Conservation (phyloP, 2,113 vertebrate genomes). For the Piaya cayana region DNA sequence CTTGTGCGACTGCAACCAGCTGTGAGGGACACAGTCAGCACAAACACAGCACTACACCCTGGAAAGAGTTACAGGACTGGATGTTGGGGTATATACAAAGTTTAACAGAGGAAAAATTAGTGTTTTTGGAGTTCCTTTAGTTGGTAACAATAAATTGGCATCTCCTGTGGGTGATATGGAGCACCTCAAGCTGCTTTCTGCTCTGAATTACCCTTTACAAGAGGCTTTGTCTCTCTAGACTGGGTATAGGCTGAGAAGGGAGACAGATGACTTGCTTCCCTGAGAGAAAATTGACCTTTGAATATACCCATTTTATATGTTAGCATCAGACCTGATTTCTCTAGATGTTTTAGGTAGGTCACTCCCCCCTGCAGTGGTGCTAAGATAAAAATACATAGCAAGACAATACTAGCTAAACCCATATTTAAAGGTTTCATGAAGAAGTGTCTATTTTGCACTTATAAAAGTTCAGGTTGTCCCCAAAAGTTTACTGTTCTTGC, state of each 20-base stretch:
- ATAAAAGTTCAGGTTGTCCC: background rate
- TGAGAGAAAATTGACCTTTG: background rate
- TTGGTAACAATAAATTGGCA: background rate
- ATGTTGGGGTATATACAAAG: background rate
- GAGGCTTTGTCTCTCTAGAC: background rate
- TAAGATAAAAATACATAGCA: conserved; percentile 29
- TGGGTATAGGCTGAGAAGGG: background rate
- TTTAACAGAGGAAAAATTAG: background rate
- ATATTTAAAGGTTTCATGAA: background rate
- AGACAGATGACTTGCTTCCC: background rate
- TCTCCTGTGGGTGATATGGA: background rate
- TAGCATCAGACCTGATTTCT: background rate
- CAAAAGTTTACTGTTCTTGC: background rate
- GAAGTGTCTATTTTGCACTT: background rate
- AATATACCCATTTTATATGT: background rate
- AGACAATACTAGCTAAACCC: background rate
- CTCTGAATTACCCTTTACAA: background rate
- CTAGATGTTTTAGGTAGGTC: conserved; percentile 30
- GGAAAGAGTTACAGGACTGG: background rate
- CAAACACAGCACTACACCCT: background rate
- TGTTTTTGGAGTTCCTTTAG: background rate
- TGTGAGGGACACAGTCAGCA: accelerated
- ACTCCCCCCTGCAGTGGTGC: background rate
- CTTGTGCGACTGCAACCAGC: background rate
- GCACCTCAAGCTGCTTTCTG: background rate